Base-by-base conservation (phyloP, 1,140 invertebrate species). In the Helicoverpa zea region DNA sequence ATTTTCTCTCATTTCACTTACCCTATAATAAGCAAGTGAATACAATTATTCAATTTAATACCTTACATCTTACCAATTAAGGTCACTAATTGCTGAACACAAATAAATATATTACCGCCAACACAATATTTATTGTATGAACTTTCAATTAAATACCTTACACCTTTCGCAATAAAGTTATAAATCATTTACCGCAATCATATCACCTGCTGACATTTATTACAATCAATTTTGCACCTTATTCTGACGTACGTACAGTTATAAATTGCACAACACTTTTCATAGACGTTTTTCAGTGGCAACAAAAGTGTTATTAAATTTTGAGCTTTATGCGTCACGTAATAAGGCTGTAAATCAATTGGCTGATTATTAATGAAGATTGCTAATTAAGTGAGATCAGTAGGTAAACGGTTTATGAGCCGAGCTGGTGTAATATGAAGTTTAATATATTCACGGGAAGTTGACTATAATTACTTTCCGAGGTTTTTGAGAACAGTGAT, bases 301-400 rank as follows among this genome's bases (percentile, higher is more conserved):
- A 18, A n/a, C 11, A 18, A 66, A 18, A 68, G 9, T 9, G 43
- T 3, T 68, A 58, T 58, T 58, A 10, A 58, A 68, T 68, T 68
- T 49, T 68, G 18, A 49, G 49, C 43, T n/a, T 68, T 68, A 49
- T 1, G 3, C 3, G 11, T 68, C 3, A 49, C 2, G 7, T 1
- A 23, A 68, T 68, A 68, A 49, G 64, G 64, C 23, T 51, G 64
- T 68, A 68, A 68, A 51, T 68, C 16, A n/a, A 43, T 68, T 23
- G 12, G 7, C 10, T 49, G 43, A 16, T 49, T 18, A 58, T 18
- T 49, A 68, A 47, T 49, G 18, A 68, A 11, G 13, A 13, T 10
- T 1, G 64, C 10, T 49, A 68, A 68, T 68, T 68, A 68, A 49
- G 64, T 49, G 4, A 49, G 18, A 68, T 49, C 18, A 68, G 49